phyloP scores from a whole-genome alignment of 2,888 invertebrate species.

The Buathra laborator region DNA sequence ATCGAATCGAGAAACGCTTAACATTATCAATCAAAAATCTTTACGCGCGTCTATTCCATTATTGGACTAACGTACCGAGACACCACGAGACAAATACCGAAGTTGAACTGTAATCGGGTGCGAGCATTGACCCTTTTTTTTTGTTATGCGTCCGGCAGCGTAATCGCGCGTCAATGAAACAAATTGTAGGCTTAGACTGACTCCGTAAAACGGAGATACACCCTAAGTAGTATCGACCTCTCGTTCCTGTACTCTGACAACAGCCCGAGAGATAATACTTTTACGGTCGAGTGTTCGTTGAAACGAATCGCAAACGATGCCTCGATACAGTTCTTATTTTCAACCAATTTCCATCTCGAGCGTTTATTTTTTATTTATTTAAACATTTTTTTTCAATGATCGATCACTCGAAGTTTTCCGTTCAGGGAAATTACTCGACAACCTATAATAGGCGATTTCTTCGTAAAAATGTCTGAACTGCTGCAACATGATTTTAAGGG shows the following conservation, averaged over 20 bases:
- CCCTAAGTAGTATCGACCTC: constrained; percentile 23
- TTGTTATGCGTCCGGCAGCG: background rate
- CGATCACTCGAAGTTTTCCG: background rate
- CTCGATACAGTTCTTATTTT: constrained; percentile 1
- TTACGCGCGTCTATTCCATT: constrained; percentile 1
- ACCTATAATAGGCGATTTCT: no score
- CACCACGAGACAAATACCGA: background rate
- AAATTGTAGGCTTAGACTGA: constrained; percentile 23
- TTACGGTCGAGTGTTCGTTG: constrained; percentile 48
- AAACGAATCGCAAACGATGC: constrained; percentile 35
- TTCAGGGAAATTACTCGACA: no score
- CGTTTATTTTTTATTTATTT: background rate
- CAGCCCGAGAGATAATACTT: constrained; percentile 33
- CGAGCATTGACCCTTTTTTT: background rate
- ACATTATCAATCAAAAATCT: background rate
- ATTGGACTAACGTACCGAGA: no score
- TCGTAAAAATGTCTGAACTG: no score
- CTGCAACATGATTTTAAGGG: no score
- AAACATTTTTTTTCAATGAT: background rate
- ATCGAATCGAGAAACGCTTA: constrained; percentile 17
- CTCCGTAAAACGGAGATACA: constrained; percentile 21
- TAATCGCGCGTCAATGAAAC: constrained; percentile 23
- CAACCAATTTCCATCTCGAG: constrained; percentile 10
- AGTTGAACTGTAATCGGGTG: background rate
- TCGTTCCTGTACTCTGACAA: constrained; percentile 20